Evolutionary conservation across 2,888 invertebrate genomes (phyloP), one percentile per base, ranked within the genome.

Genomic region (Macaria notata): DNA sequence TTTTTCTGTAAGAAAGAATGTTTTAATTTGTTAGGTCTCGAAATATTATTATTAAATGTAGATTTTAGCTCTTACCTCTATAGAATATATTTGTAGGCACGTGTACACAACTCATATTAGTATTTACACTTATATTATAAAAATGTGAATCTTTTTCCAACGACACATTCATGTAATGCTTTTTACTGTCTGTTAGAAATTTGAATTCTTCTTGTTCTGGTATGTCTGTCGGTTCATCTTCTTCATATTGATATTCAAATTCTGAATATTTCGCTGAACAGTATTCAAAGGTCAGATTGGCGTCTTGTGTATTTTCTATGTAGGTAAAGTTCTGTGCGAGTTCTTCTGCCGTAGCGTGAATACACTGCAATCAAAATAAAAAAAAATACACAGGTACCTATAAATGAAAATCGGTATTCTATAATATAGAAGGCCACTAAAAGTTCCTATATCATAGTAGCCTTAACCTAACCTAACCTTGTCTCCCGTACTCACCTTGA

Each of bases 21-120:
- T 36, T 36, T 6, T 6, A 36, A 4, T 36, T 6, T 36, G 33
- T 36, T 36, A 36, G 7, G 33, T 7, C 7, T 19, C 19, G 19
- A 19, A 36, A 36, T 4, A 7, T 36, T 36, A 36, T 36, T 6
- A 36, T 36, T 4, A 1, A 36, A 36, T 4, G 4, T 6, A 36
- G 33, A 2, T 36, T 36, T 36, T 6, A 36, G 7, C 33, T 50
- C 56, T 66, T 73, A 95, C 96, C 94, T 92, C 93, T 92, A 81
- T 97, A 98, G 88, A 94, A 98, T 57, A 99, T 96, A 89, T 98
- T 98, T 36, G 98, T 97, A 4, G 99, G 98, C 31, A 98, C 96
- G 83, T 99, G 98, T 49, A 98, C 96, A 62, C 98, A 95, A 76
- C 97, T 97, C 70, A 94, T 93, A 56, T 92, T 93, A 8, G 95